Evolutionary conservation across 2,888 invertebrate genomes (phyloP).

Genomic region (Thera obeliscata): DNA sequence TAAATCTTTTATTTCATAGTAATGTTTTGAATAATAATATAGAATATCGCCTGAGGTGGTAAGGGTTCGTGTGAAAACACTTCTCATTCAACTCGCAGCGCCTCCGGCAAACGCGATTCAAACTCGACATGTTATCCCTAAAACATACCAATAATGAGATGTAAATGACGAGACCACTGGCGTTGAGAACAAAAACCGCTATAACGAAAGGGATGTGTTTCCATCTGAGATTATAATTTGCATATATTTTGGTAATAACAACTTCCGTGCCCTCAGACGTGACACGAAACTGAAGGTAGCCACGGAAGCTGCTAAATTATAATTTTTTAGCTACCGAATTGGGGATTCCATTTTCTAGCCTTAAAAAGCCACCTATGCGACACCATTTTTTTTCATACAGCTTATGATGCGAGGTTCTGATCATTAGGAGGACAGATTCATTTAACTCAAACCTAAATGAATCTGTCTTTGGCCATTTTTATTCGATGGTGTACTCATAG

Average conservation of each 20-base stretch:
- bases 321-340: slow-evolving; percentile 44
- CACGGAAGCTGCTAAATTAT: slow-evolving; percentile 51
- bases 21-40: slow-evolving; percentile 57
- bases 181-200: slow-evolving; percentile 65
- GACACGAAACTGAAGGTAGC: slow-evolving; percentile 58
- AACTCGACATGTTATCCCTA: slow-evolving; percentile 76
- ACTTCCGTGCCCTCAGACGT: slow-evolving; percentile 71
- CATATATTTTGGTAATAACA: slow-evolving; percentile 79
- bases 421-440: too few species aligned
- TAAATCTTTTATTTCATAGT: slow-evolving; percentile 49
- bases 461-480: background rate
- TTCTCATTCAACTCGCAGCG: slow-evolving; percentile 65
- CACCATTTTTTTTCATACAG: too few species aligned
- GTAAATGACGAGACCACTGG: slow-evolving; percentile 74
- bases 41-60: slow-evolving; percentile 41
- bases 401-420: too few species aligned
- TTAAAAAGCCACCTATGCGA: background rate
- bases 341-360: slow-evolving; percentile 30
- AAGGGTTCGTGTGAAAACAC: slow-evolving; percentile 66
- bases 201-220: slow-evolving; percentile 65
- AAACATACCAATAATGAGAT: slow-evolving; percentile 77
- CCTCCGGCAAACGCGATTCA: slow-evolving; percentile 67
- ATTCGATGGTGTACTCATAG: too few species aligned
- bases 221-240: slow-evolving; percentile 71
- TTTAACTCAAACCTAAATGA: background rate